These are phyloP conservation scores for Pachyseris speciosa DNA, from an alignment of 64 coral and sea anemone genomes.

Conservation along the genomic window DNA sequence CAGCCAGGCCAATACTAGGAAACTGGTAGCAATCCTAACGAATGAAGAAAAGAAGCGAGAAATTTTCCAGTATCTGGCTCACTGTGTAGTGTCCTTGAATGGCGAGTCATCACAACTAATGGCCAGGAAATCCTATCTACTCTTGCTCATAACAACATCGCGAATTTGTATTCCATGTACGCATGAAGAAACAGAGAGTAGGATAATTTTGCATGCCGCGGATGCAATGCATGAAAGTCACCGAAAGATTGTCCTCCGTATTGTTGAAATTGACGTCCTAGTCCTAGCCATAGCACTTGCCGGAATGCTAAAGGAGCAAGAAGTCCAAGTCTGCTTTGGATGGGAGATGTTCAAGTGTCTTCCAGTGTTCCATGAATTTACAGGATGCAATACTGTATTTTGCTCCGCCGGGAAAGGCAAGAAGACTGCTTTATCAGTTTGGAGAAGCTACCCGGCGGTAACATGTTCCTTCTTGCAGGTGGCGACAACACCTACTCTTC, in stretches of 20 bases:
- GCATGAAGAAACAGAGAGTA: conserved; percentile 55
- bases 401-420: conserved; percentile 54
- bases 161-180: conserved; percentile 39
- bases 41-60: conserved; percentile 35
- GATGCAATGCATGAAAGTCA: conserved; percentile 11
- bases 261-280: conserved; percentile 62
- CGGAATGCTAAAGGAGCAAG: neutral
- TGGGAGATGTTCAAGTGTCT: neutral
- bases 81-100: conserved; percentile 8
- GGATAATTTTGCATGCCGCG: conserved; percentile 56
- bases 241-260: conserved; percentile 13
- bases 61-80: conserved; percentile 11
- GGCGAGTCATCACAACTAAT: conserved; percentile 53
- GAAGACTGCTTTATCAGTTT: conserved; percentile 35
- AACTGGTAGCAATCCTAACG: conserved; percentile 53
- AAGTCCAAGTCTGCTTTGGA: neutral
- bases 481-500: neutral
- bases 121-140: conserved; percentile 8
- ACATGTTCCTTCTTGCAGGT: conserved; percentile 21
- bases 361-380: conserved; percentile 49
- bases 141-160: neutral
- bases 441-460: conserved; percentile 12
- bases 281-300: neutral
- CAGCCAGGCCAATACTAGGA: conserved; percentile 43
- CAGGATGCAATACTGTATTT: conserved; percentile 45